These are phyloP conservation scores for Orestias chungarensis DNA, from an alignment of 2,797 vertebrate genomes.

Conservation along the genomic window DNA sequence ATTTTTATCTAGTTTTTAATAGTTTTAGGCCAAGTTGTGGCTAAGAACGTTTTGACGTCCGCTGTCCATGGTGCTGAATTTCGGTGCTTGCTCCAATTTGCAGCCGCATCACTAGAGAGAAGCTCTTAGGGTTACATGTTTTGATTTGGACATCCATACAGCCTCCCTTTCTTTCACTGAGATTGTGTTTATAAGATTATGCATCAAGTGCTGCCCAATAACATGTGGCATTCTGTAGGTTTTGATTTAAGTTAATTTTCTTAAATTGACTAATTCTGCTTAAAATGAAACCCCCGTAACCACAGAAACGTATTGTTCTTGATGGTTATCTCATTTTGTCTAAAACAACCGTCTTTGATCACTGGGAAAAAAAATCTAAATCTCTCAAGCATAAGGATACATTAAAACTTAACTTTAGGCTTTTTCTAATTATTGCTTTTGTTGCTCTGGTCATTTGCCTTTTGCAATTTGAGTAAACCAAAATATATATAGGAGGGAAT, in stretches of 20 bases:
- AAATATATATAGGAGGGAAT: neutral
- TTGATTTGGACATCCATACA: too few relatives aligned
- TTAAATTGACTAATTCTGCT: neutral
- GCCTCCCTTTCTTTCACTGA: too few relatives aligned
- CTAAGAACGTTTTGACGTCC: slow-evolving; percentile 6
- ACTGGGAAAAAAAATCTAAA: neutral
- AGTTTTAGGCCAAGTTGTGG: neutral
- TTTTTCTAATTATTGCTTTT: neutral
- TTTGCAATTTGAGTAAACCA: neutral
- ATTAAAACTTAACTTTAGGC: neutral
- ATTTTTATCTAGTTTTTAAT: too few relatives aligned
- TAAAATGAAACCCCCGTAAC: neutral
- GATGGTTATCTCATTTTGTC: neutral
- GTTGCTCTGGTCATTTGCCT: neutral
- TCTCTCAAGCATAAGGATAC: neutral
- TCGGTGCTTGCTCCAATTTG: neutral
- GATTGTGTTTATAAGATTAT: neutral
- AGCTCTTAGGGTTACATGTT: too few relatives aligned
- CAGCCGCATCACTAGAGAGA: neutral
- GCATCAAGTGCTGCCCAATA: too few relatives aligned
- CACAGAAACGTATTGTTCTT: neutral
- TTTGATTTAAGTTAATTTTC: neutral
- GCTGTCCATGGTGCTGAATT: slow-evolving; percentile 80
- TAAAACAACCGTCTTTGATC: neutral
- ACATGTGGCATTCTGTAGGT: neutral